Conservation (phyloP, 2,797 vertebrate genomes). For the Pseudopleuronectes americanus region DNA sequence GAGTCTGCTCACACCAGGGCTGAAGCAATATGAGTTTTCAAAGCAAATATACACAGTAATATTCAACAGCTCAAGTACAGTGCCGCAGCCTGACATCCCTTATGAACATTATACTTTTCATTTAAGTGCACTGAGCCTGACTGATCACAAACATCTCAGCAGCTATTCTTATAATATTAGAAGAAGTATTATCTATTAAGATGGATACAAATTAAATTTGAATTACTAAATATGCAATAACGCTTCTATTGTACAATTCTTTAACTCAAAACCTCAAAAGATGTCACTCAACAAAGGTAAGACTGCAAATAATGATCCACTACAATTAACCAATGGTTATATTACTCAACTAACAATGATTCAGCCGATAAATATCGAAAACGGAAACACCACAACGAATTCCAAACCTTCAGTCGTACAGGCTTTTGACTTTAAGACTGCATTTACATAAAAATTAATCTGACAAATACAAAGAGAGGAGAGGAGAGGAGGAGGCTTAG, state of each 20-base stretch:
- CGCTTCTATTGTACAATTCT: too few relatives aligned
- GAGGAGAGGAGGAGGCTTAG: conserved; percentile 12
- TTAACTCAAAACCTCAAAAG: too few relatives aligned
- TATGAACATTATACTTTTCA: neutral
- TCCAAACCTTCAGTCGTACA: neutral
- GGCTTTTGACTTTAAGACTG: too few relatives aligned
- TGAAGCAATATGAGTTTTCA: conserved; percentile 15
- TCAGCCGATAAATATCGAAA: neutral
- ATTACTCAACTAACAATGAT: neutral
- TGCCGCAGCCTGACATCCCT: neutral
- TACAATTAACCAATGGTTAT: neutral
- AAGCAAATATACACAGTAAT: conserved; percentile 4
- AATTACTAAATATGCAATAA: too few relatives aligned
- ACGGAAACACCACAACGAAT: neutral
- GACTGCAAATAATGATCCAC: too few relatives aligned
- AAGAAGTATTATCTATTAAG: too few relatives aligned
- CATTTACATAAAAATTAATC: neutral
- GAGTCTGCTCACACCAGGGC: conserved; percentile 53
- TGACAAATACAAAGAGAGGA: neutral
- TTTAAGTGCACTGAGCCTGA: neutral
- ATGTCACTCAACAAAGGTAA: too few relatives aligned
- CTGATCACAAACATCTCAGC: neutral
- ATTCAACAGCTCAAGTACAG: neutral
- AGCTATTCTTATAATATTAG: neutral
- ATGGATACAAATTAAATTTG: too few relatives aligned